Percentiles rank a stretch among this genome's conserved stretches.
Conservation (phyloP, 2,888 invertebrate species). For the Elysia crispata region DNA sequence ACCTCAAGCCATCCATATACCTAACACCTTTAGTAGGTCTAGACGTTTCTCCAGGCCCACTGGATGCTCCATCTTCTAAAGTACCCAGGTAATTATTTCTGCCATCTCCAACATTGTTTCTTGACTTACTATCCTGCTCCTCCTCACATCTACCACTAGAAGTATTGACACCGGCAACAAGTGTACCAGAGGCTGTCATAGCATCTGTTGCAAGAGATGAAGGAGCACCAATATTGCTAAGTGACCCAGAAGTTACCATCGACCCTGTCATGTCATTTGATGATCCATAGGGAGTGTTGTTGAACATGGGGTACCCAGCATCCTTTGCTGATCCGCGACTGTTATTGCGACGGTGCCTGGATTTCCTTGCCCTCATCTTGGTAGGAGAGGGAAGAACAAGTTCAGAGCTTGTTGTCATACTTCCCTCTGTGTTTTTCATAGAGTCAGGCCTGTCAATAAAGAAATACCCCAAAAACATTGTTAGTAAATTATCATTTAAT, state of each 20-base stretch:
- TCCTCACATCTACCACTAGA: too few species aligned
- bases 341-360: constrained; percentile 75
- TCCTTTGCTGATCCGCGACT: constrained; percentile 73
- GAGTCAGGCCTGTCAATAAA: constrained; percentile 63
- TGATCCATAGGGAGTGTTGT: too few species aligned
- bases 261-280: too few species aligned
- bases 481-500: too few species aligned
- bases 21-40: too few species aligned
- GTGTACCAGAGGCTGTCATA: constrained; percentile 67
- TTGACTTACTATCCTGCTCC: constrained; percentile 64
- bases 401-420: constrained; percentile 68
- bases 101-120: constrained; percentile 49
- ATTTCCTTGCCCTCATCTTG: constrained; percentile 72
- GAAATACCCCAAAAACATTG: too few species aligned
- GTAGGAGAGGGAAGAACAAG: constrained; percentile 70
- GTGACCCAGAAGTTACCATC: too few species aligned
- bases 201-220: constrained; percentile 28
- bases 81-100: constrained; percentile 53
- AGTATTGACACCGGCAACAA: too few species aligned
- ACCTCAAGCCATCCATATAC: too few species aligned
- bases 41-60: too few species aligned
- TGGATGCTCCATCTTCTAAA: neutral
- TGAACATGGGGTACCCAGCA: constrained; percentile 57
- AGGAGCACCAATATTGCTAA: too few species aligned
- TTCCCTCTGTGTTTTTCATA: constrained; percentile 60